phyloP scores from a whole-genome alignment of 2,797 vertebrate species.

The Sebastiscus albofasciatus region DNA sequence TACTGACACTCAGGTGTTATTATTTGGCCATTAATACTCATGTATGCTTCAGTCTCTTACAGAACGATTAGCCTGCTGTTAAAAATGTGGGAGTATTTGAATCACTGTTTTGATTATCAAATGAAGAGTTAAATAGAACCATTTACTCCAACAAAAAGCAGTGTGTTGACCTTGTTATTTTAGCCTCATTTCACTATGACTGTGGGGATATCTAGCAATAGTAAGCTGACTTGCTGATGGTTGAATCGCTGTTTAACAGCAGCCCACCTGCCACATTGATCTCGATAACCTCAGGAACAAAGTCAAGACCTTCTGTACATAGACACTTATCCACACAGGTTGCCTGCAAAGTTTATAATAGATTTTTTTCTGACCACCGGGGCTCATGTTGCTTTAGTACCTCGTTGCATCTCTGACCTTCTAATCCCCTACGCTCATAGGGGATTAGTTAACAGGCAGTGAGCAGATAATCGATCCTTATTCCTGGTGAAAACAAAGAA shows the following conservation, averaged over 20 bases:
- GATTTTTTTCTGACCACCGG: constrained; percentile 19
- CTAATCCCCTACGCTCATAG: not conserved
- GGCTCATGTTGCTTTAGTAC: constrained; percentile 7
- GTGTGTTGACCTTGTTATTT: not conserved
- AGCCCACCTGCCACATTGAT: not conserved
- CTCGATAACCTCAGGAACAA: not conserved
- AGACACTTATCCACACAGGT: not conserved
- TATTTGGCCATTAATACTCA: too few relatives aligned
- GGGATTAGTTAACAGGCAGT: not conserved
- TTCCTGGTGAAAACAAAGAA: not conserved
- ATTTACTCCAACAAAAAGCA: not conserved
- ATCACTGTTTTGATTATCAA: not conserved
- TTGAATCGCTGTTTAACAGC: not conserved
- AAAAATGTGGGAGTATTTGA: not conserved
- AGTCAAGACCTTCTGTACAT: not conserved
- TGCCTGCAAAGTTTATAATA: not conserved
- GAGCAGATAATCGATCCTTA: not conserved
- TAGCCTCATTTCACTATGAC: not conserved
- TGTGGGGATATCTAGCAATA: not conserved
- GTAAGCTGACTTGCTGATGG: not conserved
- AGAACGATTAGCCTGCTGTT: not conserved
- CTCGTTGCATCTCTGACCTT: constrained; percentile 13
- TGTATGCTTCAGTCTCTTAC: not conserved
- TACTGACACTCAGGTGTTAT: not conserved
- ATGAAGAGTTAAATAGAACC: not conserved